Base-by-base conservation (phyloP, 2,113 vertebrate species). In the Carassius auratus region DNA sequence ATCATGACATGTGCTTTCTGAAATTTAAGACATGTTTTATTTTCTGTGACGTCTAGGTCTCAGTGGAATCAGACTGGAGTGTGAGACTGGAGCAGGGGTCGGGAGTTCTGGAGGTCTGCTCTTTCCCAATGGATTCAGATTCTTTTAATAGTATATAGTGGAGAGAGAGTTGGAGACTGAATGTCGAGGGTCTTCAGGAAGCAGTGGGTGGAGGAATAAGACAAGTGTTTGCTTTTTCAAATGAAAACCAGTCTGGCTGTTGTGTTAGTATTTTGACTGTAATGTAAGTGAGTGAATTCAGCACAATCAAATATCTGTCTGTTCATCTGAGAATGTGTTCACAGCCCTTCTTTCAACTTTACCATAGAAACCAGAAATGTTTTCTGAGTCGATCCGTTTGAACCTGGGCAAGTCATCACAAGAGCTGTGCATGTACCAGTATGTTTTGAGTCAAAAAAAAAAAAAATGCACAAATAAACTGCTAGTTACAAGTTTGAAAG, bases 101-200 rank as follows among this genome's bases (percentile, higher is more conserved):
- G 89, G 10, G 15, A 84, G 83, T 76, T 82, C 84, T 75, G 33
- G 62, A 42, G 83, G 81, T 55, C 84, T 87, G 71, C 84, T 87
- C 38, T 71, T 74, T 92, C 93, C 89, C 89, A 87, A 87, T 90
- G 88, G 64, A 14, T 80, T 57, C 36, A 86, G 91, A 93, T 93
- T 90, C 76, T 86, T 92, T 1, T 89, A 92, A 85, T 92, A 92
- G 92, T 90, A 73, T 64, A 3, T 19, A 64, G 38, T 8, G 71
- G 91, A 93, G 87, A 91, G 15, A 71, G 8, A 38, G 15, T 2
- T 3, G 33, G 8, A 71, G 36, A 42, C 68, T 71, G 33, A 71
- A 71, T 10, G 33, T 19, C 19, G 19, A 1, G 50, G 42, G 71
- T 2, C 68, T 55, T 62, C 62, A n/a, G 66, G 26, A 52, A 57